phyloP scores from a whole-genome alignment of 2,113 vertebrate species.

The Stictonetta naevosa region DNA sequence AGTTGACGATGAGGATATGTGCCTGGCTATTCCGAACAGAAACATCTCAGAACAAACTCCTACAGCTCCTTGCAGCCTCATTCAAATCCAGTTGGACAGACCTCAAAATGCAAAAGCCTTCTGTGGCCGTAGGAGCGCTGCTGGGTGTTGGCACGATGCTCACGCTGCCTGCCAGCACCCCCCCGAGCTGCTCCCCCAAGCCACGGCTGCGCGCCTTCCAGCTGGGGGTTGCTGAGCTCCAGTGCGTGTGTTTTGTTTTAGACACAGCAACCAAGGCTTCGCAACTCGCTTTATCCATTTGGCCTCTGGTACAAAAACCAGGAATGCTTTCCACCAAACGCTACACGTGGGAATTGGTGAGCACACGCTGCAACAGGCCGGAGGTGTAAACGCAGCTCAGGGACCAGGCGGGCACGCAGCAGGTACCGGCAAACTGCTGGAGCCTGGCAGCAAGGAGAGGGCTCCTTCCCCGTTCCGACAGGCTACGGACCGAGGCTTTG shows the following conservation, averaged over 20 bases:
- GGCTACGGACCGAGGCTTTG: accelerated
- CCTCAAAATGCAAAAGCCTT: background rate
- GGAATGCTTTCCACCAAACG: background rate
- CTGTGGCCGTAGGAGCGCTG: background rate
- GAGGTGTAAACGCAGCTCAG: background rate
- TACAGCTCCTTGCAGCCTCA: background rate
- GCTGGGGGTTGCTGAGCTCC: background rate
- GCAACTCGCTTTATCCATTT: background rate
- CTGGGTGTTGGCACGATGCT: background rate
- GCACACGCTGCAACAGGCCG: accelerated
- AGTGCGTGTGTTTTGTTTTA: background rate
- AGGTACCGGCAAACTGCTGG: background rate
- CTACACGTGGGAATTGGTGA: accelerated
- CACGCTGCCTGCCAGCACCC: background rate
- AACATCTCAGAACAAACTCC: background rate
- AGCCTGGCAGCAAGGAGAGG: background rate
- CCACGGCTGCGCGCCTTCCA: background rate
- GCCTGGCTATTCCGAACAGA: background rate
- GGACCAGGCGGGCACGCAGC: background rate
- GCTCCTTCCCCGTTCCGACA: background rate
- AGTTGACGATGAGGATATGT: background rate
- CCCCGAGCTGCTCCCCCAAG: background rate
- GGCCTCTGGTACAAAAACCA: background rate
- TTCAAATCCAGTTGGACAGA: background rate
- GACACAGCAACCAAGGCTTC: background rate